Conservation (phyloP, 1,140 invertebrate genomes). For the Platorchestia sp. region DNA sequence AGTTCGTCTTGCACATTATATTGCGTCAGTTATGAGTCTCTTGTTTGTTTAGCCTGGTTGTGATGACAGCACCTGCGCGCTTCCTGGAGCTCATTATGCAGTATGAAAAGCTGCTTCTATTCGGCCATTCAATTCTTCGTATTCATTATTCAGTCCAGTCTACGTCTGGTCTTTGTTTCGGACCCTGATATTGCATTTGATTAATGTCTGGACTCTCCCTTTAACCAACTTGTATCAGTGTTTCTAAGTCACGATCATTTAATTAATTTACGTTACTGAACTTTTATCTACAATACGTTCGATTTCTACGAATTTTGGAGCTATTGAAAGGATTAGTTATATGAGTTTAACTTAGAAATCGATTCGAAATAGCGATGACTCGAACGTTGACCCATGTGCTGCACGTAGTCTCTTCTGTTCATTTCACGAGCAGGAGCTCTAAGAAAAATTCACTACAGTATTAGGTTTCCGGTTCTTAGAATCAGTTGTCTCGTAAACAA, state of each 20-base stretch:
- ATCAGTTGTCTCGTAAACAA: no score
- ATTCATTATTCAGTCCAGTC: neutral
- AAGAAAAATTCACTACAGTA: no score
- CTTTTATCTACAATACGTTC: neutral
- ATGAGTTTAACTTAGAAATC: neutral
- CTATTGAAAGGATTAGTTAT: neutral
- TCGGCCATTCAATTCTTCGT: neutral
- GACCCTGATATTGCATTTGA: neutral
- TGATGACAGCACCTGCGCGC: neutral
- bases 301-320: neutral
- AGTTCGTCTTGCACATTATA: neutral
- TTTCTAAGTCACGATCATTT: neutral
- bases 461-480: no score
- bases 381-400: neutral
- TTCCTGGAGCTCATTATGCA: neutral
- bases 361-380: neutral
- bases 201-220: neutral
- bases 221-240: neutral
- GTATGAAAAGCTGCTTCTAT: neutral
- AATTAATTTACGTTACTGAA: neutral
- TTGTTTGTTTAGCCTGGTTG: neutral
- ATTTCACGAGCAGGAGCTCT: no score
- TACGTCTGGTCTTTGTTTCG: neutral
- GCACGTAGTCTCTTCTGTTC: neutral
- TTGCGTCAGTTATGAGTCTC: neutral